Percentiles rank a stretch among this genome's conserved stretches.
These are phyloP conservation scores for Diorhabda sublineata DNA, from an alignment of 1,140 invertebrate genomes.

Conservation along the genomic window DNA sequence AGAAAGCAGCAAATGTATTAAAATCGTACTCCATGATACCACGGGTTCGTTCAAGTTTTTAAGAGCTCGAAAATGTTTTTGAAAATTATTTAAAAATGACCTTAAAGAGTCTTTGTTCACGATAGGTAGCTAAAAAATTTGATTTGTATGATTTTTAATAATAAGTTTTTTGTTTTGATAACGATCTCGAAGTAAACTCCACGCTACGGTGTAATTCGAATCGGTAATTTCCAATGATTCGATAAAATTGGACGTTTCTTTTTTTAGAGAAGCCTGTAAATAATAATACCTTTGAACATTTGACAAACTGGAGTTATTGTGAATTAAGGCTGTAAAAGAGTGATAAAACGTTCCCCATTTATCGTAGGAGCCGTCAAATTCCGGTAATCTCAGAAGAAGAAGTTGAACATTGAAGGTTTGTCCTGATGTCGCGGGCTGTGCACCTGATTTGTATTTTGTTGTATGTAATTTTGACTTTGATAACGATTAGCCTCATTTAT, in stretches of 20 bases:
- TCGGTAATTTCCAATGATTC: slow-evolving; percentile 19
- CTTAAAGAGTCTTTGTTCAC: slow-evolving; percentile 18
- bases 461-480: too few relatives aligned
- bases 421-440: too few relatives aligned
- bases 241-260: slow-evolving; percentile 21
- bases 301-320: slow-evolving; percentile 25
- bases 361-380: slow-evolving; percentile 27
- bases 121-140: slow-evolving; percentile 16
- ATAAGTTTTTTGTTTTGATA: slow-evolving; percentile 26
- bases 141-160: slow-evolving; percentile 19
- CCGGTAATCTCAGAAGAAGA: slow-evolving; percentile 6
- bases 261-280: slow-evolving; percentile 21
- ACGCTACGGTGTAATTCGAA: slow-evolving; percentile 22
- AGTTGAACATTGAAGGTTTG: background rate
- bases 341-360: slow-evolving; percentile 35
- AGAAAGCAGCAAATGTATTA: slow-evolving; percentile 16
- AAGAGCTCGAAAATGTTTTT: slow-evolving; percentile 1
- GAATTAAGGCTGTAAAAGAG: slow-evolving; percentile 32
- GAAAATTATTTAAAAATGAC: slow-evolving; percentile 4
- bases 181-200: slow-evolving; percentile 22
- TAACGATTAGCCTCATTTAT: too few relatives aligned
- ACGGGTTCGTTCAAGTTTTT: slow-evolving; percentile 8
- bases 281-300: slow-evolving; percentile 34
- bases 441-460: too few relatives aligned
- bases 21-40: slow-evolving; percentile 17